phyloP scores from a whole-genome alignment of 2,113 vertebrate species.

The Alligator sinensis region DNA sequence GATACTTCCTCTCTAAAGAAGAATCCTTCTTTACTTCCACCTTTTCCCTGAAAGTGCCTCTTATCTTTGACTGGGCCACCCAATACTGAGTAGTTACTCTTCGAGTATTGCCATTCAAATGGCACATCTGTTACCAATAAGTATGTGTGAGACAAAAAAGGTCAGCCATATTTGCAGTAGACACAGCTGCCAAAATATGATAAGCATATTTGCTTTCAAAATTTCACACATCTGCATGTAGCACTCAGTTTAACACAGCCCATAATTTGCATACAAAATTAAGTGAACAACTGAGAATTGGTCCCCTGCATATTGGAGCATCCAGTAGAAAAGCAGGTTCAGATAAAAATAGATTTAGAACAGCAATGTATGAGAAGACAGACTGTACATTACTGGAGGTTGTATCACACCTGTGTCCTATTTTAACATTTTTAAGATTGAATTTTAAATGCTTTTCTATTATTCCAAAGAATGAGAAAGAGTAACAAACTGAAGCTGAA shows the following conservation, averaged over 20 bases:
- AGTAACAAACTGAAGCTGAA: fast-evolving
- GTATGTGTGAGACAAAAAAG: not conserved
- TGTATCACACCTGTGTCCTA: not conserved
- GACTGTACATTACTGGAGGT: not conserved
- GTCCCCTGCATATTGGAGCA: not conserved
- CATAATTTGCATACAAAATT: not conserved
- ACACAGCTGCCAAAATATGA: not conserved
- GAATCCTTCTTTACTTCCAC: not conserved
- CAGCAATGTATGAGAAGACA: not conserved
- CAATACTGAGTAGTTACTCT: not conserved
- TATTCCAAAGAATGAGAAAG: not conserved
- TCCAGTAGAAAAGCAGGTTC: fast-evolving
- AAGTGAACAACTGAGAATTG: not conserved
- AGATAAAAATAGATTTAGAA: not conserved
- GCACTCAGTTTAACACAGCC: not conserved
- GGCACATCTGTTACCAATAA: no score
- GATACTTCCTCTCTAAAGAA: not conserved
- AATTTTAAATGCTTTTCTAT: not conserved
- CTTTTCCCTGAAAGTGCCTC: not conserved
- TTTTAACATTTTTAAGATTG: not conserved
- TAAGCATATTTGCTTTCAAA: not conserved
- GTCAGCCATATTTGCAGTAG: not conserved
- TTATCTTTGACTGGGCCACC: not conserved
- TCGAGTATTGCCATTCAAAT: not conserved
- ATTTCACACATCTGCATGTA: not conserved